Base-by-base conservation (phyloP, 2,113 vertebrate species). In the Urocitellus parryii region DNA sequence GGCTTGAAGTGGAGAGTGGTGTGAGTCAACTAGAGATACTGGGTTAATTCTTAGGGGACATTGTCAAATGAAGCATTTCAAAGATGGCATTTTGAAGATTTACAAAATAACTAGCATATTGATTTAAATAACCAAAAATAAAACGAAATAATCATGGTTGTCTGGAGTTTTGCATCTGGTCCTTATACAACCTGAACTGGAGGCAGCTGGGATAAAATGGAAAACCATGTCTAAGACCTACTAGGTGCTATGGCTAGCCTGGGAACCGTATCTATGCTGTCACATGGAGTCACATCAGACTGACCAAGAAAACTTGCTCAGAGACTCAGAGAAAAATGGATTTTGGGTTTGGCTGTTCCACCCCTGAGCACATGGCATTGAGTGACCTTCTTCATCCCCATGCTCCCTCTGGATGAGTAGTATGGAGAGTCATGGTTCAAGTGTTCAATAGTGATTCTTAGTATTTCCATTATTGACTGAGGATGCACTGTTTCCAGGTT, bases 121-220 rank as follows among this genome's bases (percentile, higher is more conserved):
- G 42, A 9, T 42, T 74, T 74, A 67, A 77, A 74, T 6, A 74
- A 45, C 39, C 18, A 18, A 18, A 63, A 29, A 29, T 29, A 32
- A 53, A 53, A 1, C 13, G 32, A 16, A 77, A 3, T 32, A 16
- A 39, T 4, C 24, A 67, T 11, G 4, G 25, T 37, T 39, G 9
- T 63, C 3, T 7, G 24, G 8, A 61, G 24, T 34, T 51, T 48
- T 51, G 2, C 22, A 32, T 13, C 8, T 45, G n/a, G 48, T 82
- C 25, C 27, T 27, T 67, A 56, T 0, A 22, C 20, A 18, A 39
- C 13, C 17, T 0, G 1, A 51, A 42, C 11, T 32, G 16, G 11
- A 32, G 25, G 51, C 9, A 27, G 6, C 29, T 58, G 1, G 17
- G 51, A 56, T 24, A 67, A 83, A 81, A 58, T 11, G 1, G 5